Evolutionary conservation across 2,888 invertebrate species (phyloP), one percentile per base, ranked within the genome.

Genomic region (Diadromus collaris): DNA sequence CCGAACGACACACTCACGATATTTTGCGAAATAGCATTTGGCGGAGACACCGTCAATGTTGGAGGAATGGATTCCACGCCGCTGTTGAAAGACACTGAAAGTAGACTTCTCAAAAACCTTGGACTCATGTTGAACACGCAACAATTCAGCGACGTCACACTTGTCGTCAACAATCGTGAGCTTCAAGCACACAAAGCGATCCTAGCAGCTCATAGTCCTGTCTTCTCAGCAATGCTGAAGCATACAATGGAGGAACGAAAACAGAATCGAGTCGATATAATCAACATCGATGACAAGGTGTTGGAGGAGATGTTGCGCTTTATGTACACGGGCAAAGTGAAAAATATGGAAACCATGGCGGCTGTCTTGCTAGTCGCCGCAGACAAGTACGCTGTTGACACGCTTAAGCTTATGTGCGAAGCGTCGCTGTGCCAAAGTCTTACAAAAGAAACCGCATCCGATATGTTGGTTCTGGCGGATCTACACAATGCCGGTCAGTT

Each of bases 141-240:
- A 92, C 96, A 97, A 92, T 99, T 99, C 92, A 98, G 98, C 88
- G 99, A 99, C 91, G 99, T 99, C 87, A 98, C 98, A 84, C 93
- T 99, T 87, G 96, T 97, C 64, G 98, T 98, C 73, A 96, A 95
- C 80, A 97, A 96, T 82, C 93, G 96, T 91, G 97, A 97, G 91
- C 97, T 97, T 91, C 96, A 97, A 92, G 98, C 98, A 88, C 99
- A 99, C 92, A 99, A 99, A 94, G 98, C 99, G 85, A 97, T 99
- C 76, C 84, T 93, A 93, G 83, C 92, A 97, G 98, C 99, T 84
- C 95, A 99, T 88, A 98, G 98, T 93, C 98, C 98, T 83, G 99
- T 99, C 54, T 99, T 99, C 92, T 97, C 98, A 88, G 99, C 99
- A 81, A 99, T 99, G 99, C 99, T 99, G 92, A 98, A 99, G 91